Conservation (phyloP, 2,797 vertebrate species). For the Percopsis omiscomaycus region DNA sequence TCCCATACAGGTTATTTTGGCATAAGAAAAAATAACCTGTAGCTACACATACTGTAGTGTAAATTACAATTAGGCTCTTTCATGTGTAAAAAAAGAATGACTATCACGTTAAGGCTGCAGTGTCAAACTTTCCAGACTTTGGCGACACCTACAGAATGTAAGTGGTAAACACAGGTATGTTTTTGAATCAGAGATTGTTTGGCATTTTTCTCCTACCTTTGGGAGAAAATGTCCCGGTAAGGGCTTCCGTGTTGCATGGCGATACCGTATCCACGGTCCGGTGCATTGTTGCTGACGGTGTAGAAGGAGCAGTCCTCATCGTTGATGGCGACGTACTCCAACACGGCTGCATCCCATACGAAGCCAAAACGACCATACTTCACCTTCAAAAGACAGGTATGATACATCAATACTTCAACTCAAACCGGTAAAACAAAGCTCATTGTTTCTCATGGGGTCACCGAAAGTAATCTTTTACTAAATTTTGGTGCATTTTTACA, state of each 20-base stretch:
- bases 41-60: no score
- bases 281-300: constrained; percentile 86
- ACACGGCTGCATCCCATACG: constrained; percentile 94
- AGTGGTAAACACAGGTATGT: no score
- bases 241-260: constrained; percentile 97
- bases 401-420: no score
- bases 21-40: no score
- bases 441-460: no score
- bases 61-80: no score
- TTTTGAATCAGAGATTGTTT: background rate
- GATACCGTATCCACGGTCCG: constrained; percentile 95
- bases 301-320: constrained; percentile 97
- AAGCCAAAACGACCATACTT: constrained; percentile 95
- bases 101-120: background rate
- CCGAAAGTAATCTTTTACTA: no score
- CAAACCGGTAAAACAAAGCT: no score
- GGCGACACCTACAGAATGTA: background rate
- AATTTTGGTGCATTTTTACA: background rate
- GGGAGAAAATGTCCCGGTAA: constrained; percentile 96
- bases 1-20: no score
- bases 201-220: constrained; percentile 81
- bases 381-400: constrained; percentile 77
- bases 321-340: constrained; percentile 95
- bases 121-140: background rate
- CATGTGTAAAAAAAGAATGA: no score